phyloP scores from a whole-genome alignment of 2,797 vertebrate genomes.

The Hoplostethus mediterraneus region DNA sequence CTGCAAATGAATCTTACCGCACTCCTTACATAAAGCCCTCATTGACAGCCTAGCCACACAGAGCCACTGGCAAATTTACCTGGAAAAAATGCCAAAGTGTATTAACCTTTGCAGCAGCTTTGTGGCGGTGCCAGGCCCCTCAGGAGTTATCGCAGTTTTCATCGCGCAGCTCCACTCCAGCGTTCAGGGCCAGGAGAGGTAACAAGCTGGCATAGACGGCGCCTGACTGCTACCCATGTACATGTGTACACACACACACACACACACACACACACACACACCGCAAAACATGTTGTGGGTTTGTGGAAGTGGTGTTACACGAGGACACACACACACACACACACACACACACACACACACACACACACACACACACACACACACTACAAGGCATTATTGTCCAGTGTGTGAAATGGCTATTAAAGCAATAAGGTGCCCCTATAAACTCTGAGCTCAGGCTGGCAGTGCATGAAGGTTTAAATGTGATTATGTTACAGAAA shows the following conservation, averaged over 20 bases:
- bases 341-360: background rate
- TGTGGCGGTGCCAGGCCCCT: slow-evolving; percentile 63
- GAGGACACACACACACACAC: background rate
- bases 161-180: slow-evolving; percentile 3
- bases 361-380: background rate
- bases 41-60: slow-evolving; percentile 44
- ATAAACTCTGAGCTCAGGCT: too few species aligned
- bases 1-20: background rate
- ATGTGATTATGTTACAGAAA: background rate
- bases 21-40: slow-evolving; percentile 46
- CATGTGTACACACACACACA: slow-evolving; percentile 42
- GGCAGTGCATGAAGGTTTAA: too few species aligned
- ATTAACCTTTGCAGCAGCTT: slow-evolving; percentile 37
- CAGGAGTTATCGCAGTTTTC: slow-evolving; percentile 54
- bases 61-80: slow-evolving; percentile 53
- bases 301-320: background rate
- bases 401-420: too few species aligned
- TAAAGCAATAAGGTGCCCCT: too few species aligned
- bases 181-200: slow-evolving; percentile 65
- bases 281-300: slow-evolving; percentile 4
- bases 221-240: slow-evolving; percentile 65
- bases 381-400: background rate
- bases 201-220: slow-evolving; percentile 71
- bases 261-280: background rate
- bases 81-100: slow-evolving; percentile 60